Conservation (phyloP, 1,140 invertebrate species). For the Cydia pomonella region DNA sequence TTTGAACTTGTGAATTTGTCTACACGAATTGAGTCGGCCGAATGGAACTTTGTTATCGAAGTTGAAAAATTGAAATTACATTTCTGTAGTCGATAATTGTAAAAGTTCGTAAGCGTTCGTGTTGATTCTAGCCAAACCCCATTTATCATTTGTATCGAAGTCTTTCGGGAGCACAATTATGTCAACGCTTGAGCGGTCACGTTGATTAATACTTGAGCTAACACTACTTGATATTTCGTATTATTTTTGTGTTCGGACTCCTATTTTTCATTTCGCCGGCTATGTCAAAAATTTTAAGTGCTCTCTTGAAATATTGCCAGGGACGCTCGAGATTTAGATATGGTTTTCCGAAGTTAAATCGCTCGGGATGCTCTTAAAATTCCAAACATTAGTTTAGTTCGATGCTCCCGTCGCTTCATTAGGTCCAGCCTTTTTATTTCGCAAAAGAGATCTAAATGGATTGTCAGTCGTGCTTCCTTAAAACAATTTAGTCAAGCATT, state of each 20-base stretch:
- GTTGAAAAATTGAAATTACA: slow-evolving; percentile 27
- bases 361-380: slow-evolving; percentile 41
- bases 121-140: neutral
- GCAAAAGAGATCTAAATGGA: slow-evolving; percentile 50
- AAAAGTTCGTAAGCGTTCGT: slow-evolving; percentile 12
- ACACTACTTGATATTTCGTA: slow-evolving; percentile 39
- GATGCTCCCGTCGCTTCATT: slow-evolving; percentile 51
- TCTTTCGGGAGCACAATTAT: slow-evolving; percentile 33
- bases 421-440: slow-evolving; percentile 51
- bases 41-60: slow-evolving; percentile 5
- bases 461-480: slow-evolving; percentile 46
- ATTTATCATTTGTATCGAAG: slow-evolving; percentile 23
- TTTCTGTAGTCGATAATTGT: slow-evolving; percentile 17
- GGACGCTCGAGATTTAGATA: slow-evolving; percentile 45
- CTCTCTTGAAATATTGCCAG: slow-evolving; percentile 63
- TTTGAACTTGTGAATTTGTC: neutral
- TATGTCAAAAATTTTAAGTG: slow-evolving; percentile 62
- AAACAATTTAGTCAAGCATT: slow-evolving; percentile 53
- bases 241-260: slow-evolving; percentile 49
- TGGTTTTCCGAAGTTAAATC: slow-evolving; percentile 43
- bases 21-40: slow-evolving; percentile 2
- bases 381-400: slow-evolving; percentile 49
- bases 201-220: slow-evolving; percentile 37
- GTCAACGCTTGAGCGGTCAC: slow-evolving; percentile 34
- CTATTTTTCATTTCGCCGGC: slow-evolving; percentile 51